Base-by-base conservation (phyloP, 2,888 invertebrate genomes). In the Nineta flava region DNA sequence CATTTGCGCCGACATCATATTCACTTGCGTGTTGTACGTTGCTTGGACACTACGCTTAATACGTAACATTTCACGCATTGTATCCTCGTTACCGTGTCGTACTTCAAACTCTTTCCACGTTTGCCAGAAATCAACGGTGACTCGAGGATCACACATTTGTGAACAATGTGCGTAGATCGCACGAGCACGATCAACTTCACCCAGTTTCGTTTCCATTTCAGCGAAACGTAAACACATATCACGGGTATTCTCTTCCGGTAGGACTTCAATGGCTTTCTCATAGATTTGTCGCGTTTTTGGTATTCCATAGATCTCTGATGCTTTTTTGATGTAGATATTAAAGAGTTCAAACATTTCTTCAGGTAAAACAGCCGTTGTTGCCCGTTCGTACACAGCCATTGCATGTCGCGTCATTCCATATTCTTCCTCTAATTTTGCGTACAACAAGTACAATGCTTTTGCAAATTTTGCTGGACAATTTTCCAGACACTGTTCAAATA, bases 31-130 rank as follows among this genome's bases (percentile, higher is more conserved):
- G 65, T 97, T 99, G 66, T 93, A 99, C 60, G 90, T 90, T 4
- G 97, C 97, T 70, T 96, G 95, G 1, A 99, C 91, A 61, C 94
- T 94, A 58, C 97, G 79, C 70, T 96, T 95, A 55, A 99, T 95
- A 60, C 97, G 76, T 58, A 99, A 71, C 96, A 99, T 96, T 72
- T 99, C 97, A 44, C 96, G 76, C 81, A 99, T 93, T 1, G 99
- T 99, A 62, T 99, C 99, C 67, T 99, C 97, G 69, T 99, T 99
- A 13, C 99, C 99, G 68, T 99, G 97, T 46, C 91, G 80, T 15
- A 97, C 91, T 72, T 99, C 99, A 71, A 99, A 99, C 61, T 97
- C 95, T 65, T 96, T 95, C 99, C 99, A 99, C 1, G 90, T 88
- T 62, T 92, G 88, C 97, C 99, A 99, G 67, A 99, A 99, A 50